Base-by-base conservation (phyloP, 1,140 invertebrate species). In the Leptoteleia sp. region DNA sequence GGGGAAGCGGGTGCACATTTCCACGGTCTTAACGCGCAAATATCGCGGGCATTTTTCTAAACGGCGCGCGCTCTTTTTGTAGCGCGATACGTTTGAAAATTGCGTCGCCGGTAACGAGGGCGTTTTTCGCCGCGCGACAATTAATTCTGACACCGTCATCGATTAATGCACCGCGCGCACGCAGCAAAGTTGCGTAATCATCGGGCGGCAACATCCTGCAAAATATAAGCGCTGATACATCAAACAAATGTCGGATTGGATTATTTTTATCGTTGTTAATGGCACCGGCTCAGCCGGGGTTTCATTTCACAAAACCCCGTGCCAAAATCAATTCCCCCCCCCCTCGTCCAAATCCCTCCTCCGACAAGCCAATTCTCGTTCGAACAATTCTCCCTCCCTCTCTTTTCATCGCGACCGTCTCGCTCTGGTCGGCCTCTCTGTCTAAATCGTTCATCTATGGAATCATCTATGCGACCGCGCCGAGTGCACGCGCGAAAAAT, bases 261-360 rank as follows among this genome's bases (percentile, higher is more conserved):
- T 88, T 88, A 88, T 89, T 89, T 89, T 88, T 87, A 87, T 87
- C 84, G 85, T 84, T 85, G 85, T 87, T 88, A 88, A 88, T 89
- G 84, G 83, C 80, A 81, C 81, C 75, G 80, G 82, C 82, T 81
- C 79, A 78, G 77, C 79, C 82, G 81, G 84, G n/a, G 80, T 87
- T 88, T 85, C 82, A 83, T 88, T 87, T 88, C 86, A 87, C 83
- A 86, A 88, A 88, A 86, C 83, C 79, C 76, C 68, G 81, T 72
- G 82, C 81, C 84, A 85, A 88, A 88, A 88, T 88, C 86, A 88
- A 88, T 88, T 87, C 85, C 82, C 81, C 81, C 73, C 68, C 85
- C 82, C 81, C 81, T 76, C 68, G 65, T 67, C 45, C 55, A 61
- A 72, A 70, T 73, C 76, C 40, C 71, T 73, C 64, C 72, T 59